phyloP scores from a whole-genome alignment of 2,888 invertebrate genomes.

The Cenopis cana region DNA sequence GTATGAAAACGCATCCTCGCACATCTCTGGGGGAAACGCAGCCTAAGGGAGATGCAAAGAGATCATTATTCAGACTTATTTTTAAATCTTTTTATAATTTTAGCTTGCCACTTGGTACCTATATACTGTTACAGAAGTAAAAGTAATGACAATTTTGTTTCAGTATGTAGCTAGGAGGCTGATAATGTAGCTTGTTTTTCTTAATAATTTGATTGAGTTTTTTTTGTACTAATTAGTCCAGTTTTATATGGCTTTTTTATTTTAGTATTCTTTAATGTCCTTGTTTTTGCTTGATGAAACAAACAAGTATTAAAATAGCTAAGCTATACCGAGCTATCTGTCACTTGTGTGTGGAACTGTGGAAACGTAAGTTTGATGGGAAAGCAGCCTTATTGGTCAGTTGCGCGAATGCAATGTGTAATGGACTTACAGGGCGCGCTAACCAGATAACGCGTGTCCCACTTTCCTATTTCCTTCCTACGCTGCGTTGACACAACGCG shows the following conservation, averaged over 20 bases:
- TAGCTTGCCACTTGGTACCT: neutral
- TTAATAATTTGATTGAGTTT: neutral
- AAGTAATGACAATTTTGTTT: neutral
- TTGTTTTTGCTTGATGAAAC: neutral
- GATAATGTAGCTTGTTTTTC: no score
- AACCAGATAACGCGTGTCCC: constrained; percentile 46
- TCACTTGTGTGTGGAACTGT: no score
- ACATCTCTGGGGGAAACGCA: no score
- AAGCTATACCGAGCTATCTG: no score
- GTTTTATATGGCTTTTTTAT: neutral
- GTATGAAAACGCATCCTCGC: no score
- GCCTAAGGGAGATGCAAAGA: no score
- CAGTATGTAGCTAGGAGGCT: no score
- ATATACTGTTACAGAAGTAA: neutral
- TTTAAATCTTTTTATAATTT: no score
- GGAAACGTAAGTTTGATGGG: neutral
- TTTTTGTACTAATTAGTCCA: neutral
- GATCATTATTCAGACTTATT: no score
- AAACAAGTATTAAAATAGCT: no score
- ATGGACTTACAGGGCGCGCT: constrained; percentile 42
- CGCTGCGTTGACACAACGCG: constrained; percentile 21
- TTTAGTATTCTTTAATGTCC: neutral
- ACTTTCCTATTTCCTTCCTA: constrained; percentile 47
- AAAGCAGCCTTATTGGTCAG: neutral
- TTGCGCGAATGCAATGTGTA: constrained; percentile 2